Base-by-base conservation (phyloP, 2,797 vertebrate species). In the Rhinoraja longicauda region DNA sequence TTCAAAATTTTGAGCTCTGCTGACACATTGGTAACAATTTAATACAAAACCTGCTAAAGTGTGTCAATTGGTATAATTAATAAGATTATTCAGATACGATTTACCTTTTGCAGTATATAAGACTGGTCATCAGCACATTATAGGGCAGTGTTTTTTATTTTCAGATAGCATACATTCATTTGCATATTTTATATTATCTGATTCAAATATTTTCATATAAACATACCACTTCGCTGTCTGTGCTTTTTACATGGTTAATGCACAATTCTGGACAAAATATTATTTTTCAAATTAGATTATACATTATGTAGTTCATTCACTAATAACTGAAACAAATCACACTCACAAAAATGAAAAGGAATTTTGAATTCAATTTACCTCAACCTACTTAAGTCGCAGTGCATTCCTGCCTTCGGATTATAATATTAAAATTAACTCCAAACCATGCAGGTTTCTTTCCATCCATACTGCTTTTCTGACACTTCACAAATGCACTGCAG, bases 191-290 rank as follows among this genome's bases (percentile, higher is more conserved):
- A 88, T 64, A 64, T 88, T 88, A 86, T 62, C 5, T 62, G 53
- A 64, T 64, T n/a, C 15, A 88, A 67, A 67, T 67, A 67, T 88
- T 88, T 82, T 67, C 19, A 67, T 2, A n/a, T n/a, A 13, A 64
- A 24, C 2, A 67, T 21, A n/a, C n/a, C 59, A 64, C 5, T 10
- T 17, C 19, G 62, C 84, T 88, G n/a, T 88, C 84, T 88, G 84
- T 67, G 84, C 59, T 88, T 67, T 88, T 88, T 36, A 88, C n/a
- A 88, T 36, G 84, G n/a, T 36, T 36, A 88, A 21, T 88, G 36
- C 59, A 36, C 9, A 88, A 67, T 88, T 88, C 64, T 88, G 53
- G 82, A 86, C 26, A 86, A 17, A n/a, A 13, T 12, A 29, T 57
- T 32, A 32, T n/a, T 77, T 59, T 76, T 76, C 21, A 5, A 5